Conservation (phyloP, 2,113 vertebrate genomes). For the Thomomys bottae region DNA sequence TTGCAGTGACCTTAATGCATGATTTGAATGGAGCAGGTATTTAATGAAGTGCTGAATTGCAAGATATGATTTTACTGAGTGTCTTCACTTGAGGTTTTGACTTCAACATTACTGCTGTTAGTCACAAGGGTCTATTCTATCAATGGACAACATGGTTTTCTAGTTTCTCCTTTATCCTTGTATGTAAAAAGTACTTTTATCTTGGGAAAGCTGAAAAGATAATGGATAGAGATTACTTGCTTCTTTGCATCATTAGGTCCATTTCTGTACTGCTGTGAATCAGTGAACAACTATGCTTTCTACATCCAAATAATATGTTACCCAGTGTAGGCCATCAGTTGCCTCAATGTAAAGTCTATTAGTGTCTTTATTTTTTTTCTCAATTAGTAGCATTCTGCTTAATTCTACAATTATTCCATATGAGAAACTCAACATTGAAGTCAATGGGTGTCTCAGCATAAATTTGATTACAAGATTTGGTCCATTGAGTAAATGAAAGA, state of each 20-base stretch:
- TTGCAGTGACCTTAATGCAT: neutral
- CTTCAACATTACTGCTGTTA: constrained; percentile 37
- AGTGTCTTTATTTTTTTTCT: neutral
- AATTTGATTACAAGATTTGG: constrained; percentile 80
- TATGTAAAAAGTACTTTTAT: constrained; percentile 41
- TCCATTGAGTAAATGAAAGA: constrained; percentile 79
- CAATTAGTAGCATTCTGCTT: constrained; percentile 59
- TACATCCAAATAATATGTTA: constrained; percentile 20
- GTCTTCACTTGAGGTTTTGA: constrained; percentile 47
- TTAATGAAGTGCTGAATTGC: neutral
- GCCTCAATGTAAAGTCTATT: constrained; percentile 52
- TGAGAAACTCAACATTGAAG: constrained; percentile 72
- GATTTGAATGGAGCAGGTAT: neutral
- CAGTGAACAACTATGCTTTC: neutral
- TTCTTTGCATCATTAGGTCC: constrained; percentile 64
- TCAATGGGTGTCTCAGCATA: constrained; percentile 79
- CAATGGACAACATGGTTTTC: neutral
- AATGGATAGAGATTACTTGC: constrained; percentile 61
- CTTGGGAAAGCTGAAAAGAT: constrained; percentile 44
- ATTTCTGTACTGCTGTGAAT: constrained; percentile 66
- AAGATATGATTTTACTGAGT: neutral
- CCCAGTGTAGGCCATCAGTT: constrained; percentile 31
- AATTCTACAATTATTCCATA: constrained; percentile 76
- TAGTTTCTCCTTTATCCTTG: neutral
- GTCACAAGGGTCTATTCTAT: constrained; percentile 19